Percentiles rank a stretch among this genome's conserved stretches.
phyloP scores from a whole-genome alignment of 2,113 vertebrate species.

The Ceuthmochares aereus region DNA sequence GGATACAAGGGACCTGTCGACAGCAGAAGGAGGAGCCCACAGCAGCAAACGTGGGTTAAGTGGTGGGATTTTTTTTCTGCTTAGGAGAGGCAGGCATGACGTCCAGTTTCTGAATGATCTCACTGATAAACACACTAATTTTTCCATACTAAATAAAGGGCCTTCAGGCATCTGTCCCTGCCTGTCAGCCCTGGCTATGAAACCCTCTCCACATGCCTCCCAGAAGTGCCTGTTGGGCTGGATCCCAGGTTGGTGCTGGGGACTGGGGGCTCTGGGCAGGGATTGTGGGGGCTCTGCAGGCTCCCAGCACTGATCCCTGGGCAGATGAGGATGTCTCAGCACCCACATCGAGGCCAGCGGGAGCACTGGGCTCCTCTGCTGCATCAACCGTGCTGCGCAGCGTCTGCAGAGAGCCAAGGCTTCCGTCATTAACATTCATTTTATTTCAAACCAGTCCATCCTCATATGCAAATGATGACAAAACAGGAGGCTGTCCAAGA shows the following conservation, averaged over 20 bases:
- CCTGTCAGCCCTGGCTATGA: not conserved
- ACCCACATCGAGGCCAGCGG: not conserved
- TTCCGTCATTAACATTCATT: rapidly evolving
- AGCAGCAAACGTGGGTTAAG: not conserved
- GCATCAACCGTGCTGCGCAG: not conserved
- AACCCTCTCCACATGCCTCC: not conserved
- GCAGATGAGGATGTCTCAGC: not conserved
- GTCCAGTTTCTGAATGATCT: not conserved
- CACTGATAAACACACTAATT: not conserved
- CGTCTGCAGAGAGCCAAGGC: not conserved
- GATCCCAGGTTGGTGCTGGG: not conserved
- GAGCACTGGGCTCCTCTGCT: not conserved
- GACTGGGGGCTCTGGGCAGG: not conserved
- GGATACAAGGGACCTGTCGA: not conserved
- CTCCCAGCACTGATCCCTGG: rapidly evolving
- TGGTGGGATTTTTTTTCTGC: not conserved
- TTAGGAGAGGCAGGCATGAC: not conserved
- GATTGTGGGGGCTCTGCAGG: not conserved
- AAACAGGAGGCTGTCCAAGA: not conserved
- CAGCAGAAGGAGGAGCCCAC: not conserved
- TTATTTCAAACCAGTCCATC: not conserved
- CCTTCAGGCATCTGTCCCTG: slow-evolving; percentile 23
- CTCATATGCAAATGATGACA: not conserved
- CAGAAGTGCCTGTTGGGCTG: rapidly evolving
- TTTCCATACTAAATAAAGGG: not conserved